Evolutionary conservation across 1,140 invertebrate genomes (phyloP).

Genomic region (Apis florea): DNA sequence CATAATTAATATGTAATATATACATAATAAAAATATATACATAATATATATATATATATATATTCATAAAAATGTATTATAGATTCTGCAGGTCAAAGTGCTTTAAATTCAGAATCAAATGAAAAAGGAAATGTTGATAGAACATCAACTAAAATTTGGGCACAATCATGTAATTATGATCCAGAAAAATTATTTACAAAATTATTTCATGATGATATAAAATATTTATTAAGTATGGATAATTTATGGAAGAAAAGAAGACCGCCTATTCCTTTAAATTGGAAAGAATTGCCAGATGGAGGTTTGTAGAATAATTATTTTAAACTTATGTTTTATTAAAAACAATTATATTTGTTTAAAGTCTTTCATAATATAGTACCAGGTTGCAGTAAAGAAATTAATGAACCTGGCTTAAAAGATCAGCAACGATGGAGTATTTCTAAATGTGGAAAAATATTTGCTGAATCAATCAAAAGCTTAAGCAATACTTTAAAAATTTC

Average conservation of each 20-base stretch:
- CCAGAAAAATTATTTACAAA: constrained; percentile 91
- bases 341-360: background rate
- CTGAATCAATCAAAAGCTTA: constrained; percentile 85
- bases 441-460: constrained; percentile 89
- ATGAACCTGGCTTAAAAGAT: constrained; percentile 82
- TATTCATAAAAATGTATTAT: constrained; percentile 38
- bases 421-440: constrained; percentile 91
- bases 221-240: constrained; percentile 96
- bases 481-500: constrained; percentile 83
- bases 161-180: constrained; percentile 91
- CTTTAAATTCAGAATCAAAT: constrained; percentile 78
- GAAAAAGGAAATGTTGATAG: constrained; percentile 88
- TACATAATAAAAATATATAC: background rate
- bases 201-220: constrained; percentile 97
- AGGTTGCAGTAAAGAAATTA: constrained; percentile 77
- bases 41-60: too few species aligned
- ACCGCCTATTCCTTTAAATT: constrained; percentile 90
- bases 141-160: constrained; percentile 95
- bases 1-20: too few species aligned
- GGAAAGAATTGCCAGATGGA: constrained; percentile 84
- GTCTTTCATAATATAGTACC: constrained; percentile 71
- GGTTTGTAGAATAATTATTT: constrained; percentile 68
- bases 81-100: constrained; percentile 81
- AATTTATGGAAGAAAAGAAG: constrained; percentile 94
- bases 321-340: background rate